Evolutionary conservation across 2,113 vertebrate genomes (phyloP).

Genomic region (Channa maculata): DNA sequence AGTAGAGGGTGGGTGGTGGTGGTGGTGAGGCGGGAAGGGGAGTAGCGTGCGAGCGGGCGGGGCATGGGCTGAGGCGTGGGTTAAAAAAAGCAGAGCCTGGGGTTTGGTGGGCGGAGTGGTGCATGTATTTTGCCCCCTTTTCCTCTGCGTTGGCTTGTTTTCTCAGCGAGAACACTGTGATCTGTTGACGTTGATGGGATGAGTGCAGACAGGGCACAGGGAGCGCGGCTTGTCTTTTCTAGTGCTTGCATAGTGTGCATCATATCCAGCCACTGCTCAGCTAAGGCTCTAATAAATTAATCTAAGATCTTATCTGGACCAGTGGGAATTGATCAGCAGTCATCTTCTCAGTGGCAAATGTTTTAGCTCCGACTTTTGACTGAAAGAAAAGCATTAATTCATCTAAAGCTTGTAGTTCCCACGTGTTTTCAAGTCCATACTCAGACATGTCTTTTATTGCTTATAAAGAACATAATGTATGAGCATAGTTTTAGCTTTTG

Average conservation of each 20-base stretch:
- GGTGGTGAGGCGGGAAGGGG: constrained; percentile 5
- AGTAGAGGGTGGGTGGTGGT: constrained; percentile 55
- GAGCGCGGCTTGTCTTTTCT: constrained; percentile 83
- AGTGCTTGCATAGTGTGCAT: constrained; percentile 80
- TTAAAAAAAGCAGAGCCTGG: constrained; percentile 85
- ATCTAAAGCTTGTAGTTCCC: constrained; percentile 1
- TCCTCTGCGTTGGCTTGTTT: constrained; percentile 63
- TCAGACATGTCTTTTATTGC: background rate
- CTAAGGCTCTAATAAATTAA: constrained; percentile 74
- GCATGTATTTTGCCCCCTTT: constrained; percentile 46
- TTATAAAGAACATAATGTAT: background rate
- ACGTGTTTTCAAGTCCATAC: background rate
- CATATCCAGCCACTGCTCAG: constrained; percentile 65
- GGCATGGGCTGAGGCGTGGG: constrained; percentile 51
- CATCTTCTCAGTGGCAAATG: constrained; percentile 52
- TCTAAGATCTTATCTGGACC: constrained; percentile 69
- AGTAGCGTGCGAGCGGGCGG: constrained; percentile 42
- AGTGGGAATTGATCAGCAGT: constrained; percentile 76
- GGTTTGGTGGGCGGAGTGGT: constrained; percentile 86
- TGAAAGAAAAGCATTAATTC: constrained; percentile 32
- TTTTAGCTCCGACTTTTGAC: constrained; percentile 31
- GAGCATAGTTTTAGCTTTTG: background rate
- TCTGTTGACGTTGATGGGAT: constrained; percentile 80
- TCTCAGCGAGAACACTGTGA: constrained; percentile 51
- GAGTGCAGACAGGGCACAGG: constrained; percentile 79